A percentile compares a stretch with the other conserved stretches of the same genome.
phyloP scores from a whole-genome alignment of 2,797 vertebrate species.

The Myotis vivesi region DNA sequence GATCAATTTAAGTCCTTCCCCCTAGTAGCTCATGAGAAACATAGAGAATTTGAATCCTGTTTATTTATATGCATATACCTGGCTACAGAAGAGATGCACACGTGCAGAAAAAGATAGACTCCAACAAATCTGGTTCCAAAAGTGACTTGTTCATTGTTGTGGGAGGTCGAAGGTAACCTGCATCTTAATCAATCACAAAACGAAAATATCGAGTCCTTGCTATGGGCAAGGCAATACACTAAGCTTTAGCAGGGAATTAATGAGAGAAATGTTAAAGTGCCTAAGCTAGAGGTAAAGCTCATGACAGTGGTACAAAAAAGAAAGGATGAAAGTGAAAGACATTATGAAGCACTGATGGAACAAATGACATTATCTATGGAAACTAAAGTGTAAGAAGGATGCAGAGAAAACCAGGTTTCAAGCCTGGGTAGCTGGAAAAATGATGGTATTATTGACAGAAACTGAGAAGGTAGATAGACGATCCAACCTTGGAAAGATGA shows the following conservation, averaged over 20 bases:
- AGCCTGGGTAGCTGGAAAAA: neutral
- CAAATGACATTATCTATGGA: neutral
- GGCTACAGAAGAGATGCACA: neutral
- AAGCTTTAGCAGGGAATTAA: neutral
- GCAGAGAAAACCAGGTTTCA: neutral
- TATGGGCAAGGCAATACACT: neutral
- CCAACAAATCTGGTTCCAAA: neutral
- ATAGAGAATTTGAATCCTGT: neutral
- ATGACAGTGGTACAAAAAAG: neutral
- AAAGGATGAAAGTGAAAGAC: neutral
- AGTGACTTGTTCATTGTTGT: neutral
- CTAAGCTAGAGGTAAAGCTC: neutral
- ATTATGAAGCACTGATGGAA: neutral
- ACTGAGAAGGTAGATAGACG: neutral
- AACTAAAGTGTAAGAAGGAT: neutral
- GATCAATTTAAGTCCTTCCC: neutral
- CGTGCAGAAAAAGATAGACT: neutral
- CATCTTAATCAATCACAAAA: neutral
- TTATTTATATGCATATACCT: neutral
- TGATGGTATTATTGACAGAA: conserved; percentile 15
- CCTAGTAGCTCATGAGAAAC: neutral
- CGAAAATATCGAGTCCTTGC: neutral
- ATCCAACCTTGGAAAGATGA: neutral
- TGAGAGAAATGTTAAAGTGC: neutral
- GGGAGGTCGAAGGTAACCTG: neutral